phyloP scores from a whole-genome alignment of 2,797 vertebrate genomes.

The Phalanger gymnotis region DNA sequence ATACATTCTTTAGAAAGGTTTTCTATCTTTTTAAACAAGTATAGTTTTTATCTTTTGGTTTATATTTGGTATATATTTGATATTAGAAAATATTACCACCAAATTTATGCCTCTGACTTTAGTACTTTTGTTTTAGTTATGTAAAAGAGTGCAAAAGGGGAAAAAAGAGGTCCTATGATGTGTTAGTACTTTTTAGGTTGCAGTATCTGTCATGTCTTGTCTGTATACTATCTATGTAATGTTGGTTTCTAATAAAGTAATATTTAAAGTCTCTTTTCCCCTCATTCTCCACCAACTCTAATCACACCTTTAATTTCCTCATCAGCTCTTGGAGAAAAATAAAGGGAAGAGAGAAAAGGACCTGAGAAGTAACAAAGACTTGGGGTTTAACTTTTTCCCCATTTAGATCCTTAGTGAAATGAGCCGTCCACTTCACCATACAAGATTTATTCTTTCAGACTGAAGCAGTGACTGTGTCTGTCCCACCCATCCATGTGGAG shows the following conservation, averaged over 20 bases:
- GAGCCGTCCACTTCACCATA: background rate
- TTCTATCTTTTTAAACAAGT: background rate
- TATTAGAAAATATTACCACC: background rate
- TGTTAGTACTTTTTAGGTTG: conserved; percentile 12
- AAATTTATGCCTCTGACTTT: conserved; percentile 8
- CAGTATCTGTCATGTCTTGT: conserved; percentile 3
- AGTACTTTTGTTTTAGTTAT: conserved; percentile 1
- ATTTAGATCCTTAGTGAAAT: background rate
- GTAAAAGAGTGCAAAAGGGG: background rate
- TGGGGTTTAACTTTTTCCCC: background rate
- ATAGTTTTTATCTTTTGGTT: background rate
- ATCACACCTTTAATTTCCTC: conserved; percentile 33
- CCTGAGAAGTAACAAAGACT: background rate
- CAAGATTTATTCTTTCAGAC: background rate
- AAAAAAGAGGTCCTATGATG: background rate
- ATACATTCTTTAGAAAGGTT: background rate
- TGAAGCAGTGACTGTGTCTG: background rate
- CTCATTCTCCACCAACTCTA: background rate
- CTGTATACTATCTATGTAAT: background rate
- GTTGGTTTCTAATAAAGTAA: conserved; percentile 40
- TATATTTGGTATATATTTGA: conserved; percentile 1
- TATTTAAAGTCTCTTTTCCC: conserved; percentile 12
- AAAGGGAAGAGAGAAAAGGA: background rate
- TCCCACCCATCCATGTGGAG: background rate
- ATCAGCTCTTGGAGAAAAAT: background rate